phyloP scores from a whole-genome alignment of 1,140 invertebrate species.

The Drosophila ambigua region DNA sequence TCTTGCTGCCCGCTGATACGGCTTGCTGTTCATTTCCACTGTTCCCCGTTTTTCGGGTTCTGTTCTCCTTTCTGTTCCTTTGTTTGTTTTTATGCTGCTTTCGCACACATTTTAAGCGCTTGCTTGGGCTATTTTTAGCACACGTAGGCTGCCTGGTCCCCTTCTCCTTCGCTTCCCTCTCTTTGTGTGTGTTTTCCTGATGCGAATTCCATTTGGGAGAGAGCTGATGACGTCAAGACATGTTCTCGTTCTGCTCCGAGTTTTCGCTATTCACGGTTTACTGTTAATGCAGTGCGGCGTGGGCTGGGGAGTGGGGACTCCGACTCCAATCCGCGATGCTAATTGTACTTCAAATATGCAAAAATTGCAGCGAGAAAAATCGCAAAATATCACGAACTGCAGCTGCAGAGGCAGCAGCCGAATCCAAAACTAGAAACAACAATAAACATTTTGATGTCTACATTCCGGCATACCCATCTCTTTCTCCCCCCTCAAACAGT shows the following conservation, averaged over 20 bases:
- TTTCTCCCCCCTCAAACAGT: slow-evolving; percentile 11
- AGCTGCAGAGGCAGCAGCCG: slow-evolving; percentile 28
- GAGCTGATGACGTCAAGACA: slow-evolving; percentile 48
- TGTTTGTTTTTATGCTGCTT: slow-evolving; percentile 32
- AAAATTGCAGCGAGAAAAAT: slow-evolving; percentile 56
- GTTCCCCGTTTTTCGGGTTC: slow-evolving; percentile 20
- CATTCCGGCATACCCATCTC: slow-evolving; percentile 18
- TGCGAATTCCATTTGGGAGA: slow-evolving; percentile 25
- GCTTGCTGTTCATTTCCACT: slow-evolving; percentile 20
- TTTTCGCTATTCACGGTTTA: slow-evolving; percentile 52
- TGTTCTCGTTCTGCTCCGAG: neutral
- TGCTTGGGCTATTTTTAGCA: slow-evolving; percentile 38
- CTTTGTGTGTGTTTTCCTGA: slow-evolving; percentile 25
- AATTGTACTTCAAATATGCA: slow-evolving; percentile 66
- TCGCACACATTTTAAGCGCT: slow-evolving; percentile 19
- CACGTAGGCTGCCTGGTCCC: neutral
- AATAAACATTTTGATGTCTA: slow-evolving; percentile 46
- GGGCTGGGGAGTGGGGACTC: neutral
- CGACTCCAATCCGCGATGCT: slow-evolving; percentile 40
- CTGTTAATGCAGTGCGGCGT: slow-evolving; percentile 27
- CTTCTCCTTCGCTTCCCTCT: slow-evolving; percentile 25
- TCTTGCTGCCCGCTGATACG: neutral
- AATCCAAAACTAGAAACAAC: slow-evolving; percentile 33
- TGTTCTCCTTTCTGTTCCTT: slow-evolving; percentile 30
- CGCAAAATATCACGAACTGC: slow-evolving; percentile 69